Evolutionary conservation across 2,797 vertebrate species (phyloP), one percentile per base, ranked within the genome.

Genomic region (Phataginus tricuspis): DNA sequence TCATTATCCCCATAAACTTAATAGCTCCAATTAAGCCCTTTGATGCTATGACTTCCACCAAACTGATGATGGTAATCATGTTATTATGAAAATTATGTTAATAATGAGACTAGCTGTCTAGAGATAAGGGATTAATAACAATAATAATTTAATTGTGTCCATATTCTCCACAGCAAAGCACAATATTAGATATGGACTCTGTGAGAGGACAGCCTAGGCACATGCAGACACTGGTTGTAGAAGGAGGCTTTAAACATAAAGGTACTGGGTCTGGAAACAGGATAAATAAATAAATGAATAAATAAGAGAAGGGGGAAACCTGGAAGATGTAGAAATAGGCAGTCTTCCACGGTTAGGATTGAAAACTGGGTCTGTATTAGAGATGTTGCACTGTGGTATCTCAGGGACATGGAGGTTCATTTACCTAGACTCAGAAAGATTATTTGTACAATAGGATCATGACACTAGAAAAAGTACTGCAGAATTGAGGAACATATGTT

Each of bases 11-110:
- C 77, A 51, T 45, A 91, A 94, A 96, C 49, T 55, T 55, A 96
- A 95, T 71, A 85, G 34, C 27, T 96, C 19, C 90, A 96, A 95
- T 95, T 97, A 95, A 95, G 27, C 23, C 37, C 66, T 94, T 82
- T 90, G 71, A 91, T 37, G 37, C 15, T 93, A 66, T 79, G 80
- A 75, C 49, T 88, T 91, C 68, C 82, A 77, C 34, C 66, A 85
- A 59, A 18, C 29, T 90, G 71, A 86, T 94, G 27, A 79, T 93
- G 39, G 14, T 79, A 93, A 95, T 93, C 64, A 95, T 15, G 4
- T 71, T 95, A 94, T 95, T 96, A 78, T 85, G 29, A 86, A 66
- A 31, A 72, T 93, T 88, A 61, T 86, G 23, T 68, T 92, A 97
- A 94, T 89, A 94, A 85, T 27, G 78, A 37, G 12, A 71, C 14